Evolutionary conservation across 1,140 invertebrate genomes (phyloP), one percentile per base, ranked within the genome.

Genomic region (Homalodisca vitripennis): DNA sequence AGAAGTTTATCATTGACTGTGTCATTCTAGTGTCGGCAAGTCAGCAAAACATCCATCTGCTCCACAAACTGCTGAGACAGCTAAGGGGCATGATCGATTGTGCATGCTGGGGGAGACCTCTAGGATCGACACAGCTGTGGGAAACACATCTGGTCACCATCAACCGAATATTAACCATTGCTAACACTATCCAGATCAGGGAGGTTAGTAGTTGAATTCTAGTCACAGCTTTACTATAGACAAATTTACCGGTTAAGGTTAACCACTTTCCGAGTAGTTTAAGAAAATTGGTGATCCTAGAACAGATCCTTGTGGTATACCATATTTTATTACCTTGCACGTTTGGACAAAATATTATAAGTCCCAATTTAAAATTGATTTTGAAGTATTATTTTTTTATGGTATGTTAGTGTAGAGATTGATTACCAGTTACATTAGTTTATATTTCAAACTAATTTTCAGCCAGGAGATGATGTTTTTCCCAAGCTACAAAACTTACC

Each of bases 401-500:
- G n/a, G n/a, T n/a, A n/a, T n/a, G n/a, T n/a, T n/a, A n/a, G n/a
- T n/a, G n/a, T n/a, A n/a, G n/a, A n/a, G n/a, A n/a, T n/a, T n/a
- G n/a, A n/a, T n/a, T n/a, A n/a, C n/a, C n/a, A n/a, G n/a, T n/a
- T n/a, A n/a, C n/a, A n/a, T n/a, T n/a, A n/a, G n/a, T n/a, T n/a
- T n/a, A n/a, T n/a, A n/a, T n/a, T n/a, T n/a, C n/a, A n/a, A n/a
- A n/a, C n/a, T n/a, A n/a, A n/a, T n/a, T 80, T 82, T 30, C 77
- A 95, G 91, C 90, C 93, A 22, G 88, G 89, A 74, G 90, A 93
- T 70, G 89, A 94, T 78, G 88, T 90, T 66, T 85, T 87, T 74
- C 89, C 92, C 12, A 92, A 92, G 75, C 86, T 98, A 75, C 85
- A 92, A 48, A 92, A 98, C 78, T 82, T 99, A 57, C 97, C 97